These are phyloP conservation scores for Drosophila subquinaria DNA, from an alignment of 2,888 invertebrate genomes.

Conservation along the genomic window DNA sequence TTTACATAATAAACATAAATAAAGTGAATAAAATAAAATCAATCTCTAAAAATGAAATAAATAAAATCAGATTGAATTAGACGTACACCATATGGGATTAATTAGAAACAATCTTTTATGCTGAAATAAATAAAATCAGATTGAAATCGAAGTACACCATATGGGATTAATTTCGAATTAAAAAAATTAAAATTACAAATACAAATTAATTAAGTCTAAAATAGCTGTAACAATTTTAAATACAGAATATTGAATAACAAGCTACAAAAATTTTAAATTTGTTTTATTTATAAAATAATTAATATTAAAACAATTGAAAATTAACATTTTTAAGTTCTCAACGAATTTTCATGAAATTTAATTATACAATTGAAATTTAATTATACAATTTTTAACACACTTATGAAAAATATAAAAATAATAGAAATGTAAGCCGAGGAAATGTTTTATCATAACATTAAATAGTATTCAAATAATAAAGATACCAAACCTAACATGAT, in stretches of 20 bases:
- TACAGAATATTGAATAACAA: neutral
- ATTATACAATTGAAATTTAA: too few species aligned
- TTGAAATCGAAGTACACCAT: neutral
- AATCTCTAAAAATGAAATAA: neutral
- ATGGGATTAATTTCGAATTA: neutral
- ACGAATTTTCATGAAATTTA: too few species aligned
- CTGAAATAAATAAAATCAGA: neutral
- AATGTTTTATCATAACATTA: too few species aligned
- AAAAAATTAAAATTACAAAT: neutral
- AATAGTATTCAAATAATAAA: neutral
- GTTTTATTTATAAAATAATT: neutral
- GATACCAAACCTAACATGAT: neutral
- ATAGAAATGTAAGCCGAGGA: too few species aligned
- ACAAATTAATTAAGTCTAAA: neutral
- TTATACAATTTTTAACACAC: too few species aligned
- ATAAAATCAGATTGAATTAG: neutral
- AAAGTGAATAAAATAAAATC: neutral
- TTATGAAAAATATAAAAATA: too few species aligned
- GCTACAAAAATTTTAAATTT: neutral
- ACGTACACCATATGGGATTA: neutral
- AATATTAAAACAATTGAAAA: neutral
- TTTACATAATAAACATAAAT: neutral
- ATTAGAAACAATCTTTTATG: too few species aligned
- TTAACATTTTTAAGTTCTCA: too few species aligned
- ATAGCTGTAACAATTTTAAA: neutral